Evolutionary conservation across 1,140 invertebrate species (phyloP), one percentile per base, ranked within the genome.

Genomic region (Drosophila ficusphila): DNA sequence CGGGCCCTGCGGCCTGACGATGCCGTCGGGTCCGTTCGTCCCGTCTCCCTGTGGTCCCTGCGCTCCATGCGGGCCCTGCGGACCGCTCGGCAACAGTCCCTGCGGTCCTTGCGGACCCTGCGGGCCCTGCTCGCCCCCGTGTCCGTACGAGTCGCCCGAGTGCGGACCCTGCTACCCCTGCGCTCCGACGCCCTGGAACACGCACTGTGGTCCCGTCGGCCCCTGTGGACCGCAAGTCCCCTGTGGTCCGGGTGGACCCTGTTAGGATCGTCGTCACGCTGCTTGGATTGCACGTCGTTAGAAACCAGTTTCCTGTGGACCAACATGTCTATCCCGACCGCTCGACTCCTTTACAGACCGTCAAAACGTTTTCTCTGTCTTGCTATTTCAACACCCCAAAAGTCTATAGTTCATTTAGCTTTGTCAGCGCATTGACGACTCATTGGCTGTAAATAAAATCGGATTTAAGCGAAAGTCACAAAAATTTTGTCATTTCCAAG

Each of bases 161-260:
- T 89, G 86, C 46, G 85, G 86, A 8, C 77, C 85, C 6, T 90
- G 86, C 25, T 90, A 90, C 56, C 86, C 86, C 1, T 90, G 86
- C 29, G 71, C 86, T 6, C 86, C 86, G 4, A 90, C 86, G 12
- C 86, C 86, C 1, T 90, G 86, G 86, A 90, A 90, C 44, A 90
- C 86, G 3, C 86, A 90, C 14, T 90, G 86, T 49, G 86, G 86
- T 12, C 86, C 86, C 1, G 82, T 86, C 14, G 79, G 85, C 6
- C 79, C 85, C 0, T 85, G 77, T 42, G 86, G 86, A 4, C 86
- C 86, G 0, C 79, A 90, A 70, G 86, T 89, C 11, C 86, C 86
- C 0, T 90, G 86, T 36, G 85, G 70, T 29, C 86, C 86, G 1
- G 72, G 86, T 60, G 86, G 86, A 12, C 85, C 86, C 19, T 89